Base-by-base conservation (phyloP, 2,888 invertebrate species). In the Harpagoxenus sublaevis region DNA sequence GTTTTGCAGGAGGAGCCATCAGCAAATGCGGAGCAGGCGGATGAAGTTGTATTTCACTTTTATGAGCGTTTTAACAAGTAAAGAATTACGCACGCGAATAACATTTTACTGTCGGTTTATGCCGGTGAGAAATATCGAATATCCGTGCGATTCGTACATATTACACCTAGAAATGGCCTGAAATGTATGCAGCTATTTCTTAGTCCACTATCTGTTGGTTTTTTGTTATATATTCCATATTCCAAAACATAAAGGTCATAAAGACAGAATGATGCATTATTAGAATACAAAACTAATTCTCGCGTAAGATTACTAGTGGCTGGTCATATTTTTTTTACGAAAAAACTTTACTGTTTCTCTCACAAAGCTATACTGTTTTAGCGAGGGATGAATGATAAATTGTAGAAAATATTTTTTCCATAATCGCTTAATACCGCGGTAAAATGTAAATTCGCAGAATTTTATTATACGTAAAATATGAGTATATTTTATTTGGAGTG, bases 21-120 rank as follows among this genome's bases (percentile, higher is more conserved):
- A 48, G 35, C n/a, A 48, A 35, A 63, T 15, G 35, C 15, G 35
- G n/a, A 60, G 12, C 18, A 18, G 39, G 23, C 28, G 39, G 8
- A 53, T 18, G 35, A 77, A 66, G 68, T 23, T 66, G 51, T 66
- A 77, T 77, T 77, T 77, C 12, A 66, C 2, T 77, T 77, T 77
- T 66, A 77, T 35, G 51, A 65, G 39, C 39, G 12, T 65, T 57
- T 77, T 77, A 66, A 77, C 51, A 66, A 77, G 77, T 66, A 77
- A 39, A 53, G 18, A 51, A 66, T 77, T 66, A 66, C 18, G 48
- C 23, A 66, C 53, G 28, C 77, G 51, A 53, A 77, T 66, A 77
- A 77, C 48, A 75, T 77, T 77, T 77, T 77, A 77, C 10, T 65
- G 65, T 39, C 35, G 18, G 35, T 35, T 51, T 39, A 39, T 65